Evolutionary conservation across 2,888 invertebrate species (phyloP).

Genomic region (Panorpa germanica): DNA sequence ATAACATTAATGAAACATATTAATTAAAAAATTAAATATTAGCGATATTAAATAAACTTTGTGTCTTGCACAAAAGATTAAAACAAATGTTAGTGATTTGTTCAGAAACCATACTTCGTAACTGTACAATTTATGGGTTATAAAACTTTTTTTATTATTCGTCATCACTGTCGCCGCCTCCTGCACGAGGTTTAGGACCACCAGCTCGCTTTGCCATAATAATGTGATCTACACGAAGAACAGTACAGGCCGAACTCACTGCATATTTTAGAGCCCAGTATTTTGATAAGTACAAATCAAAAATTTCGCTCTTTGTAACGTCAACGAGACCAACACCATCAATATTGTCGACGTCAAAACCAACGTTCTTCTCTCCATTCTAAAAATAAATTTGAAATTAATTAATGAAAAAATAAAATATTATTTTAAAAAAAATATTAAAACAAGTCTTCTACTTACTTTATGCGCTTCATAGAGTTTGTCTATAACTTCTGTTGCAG

Average conservation of each 20-base stretch:
- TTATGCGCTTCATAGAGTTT: constrained; percentile 89
- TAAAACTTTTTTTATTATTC: constrained; percentile 46
- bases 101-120: no score
- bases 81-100: no score
- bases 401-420: constrained; percentile 5
- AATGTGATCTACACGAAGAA: constrained; percentile 89
- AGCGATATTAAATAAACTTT: no score
- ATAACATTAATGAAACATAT: no score
- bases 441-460: constrained; percentile 18
- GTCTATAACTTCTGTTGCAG: constrained; percentile 70
- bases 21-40: no score
- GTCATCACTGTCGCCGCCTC: constrained; percentile 47
- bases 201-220: constrained; percentile 97
- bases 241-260: constrained; percentile 78
- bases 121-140: no score
- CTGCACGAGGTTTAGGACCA: constrained; percentile 69
- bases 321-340: constrained; percentile 53
- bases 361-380: constrained; percentile 62
- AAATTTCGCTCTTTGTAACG: constrained; percentile 54
- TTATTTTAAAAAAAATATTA: constrained; percentile 11
- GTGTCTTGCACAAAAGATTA: no score
- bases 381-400: constrained; percentile 18
- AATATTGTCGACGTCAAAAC: constrained; percentile 79
- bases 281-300: constrained; percentile 73
- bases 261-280: constrained; percentile 93